These are phyloP conservation scores for Phortica magna DNA, from an alignment of 2,888 invertebrate genomes.

Conservation along the genomic window DNA sequence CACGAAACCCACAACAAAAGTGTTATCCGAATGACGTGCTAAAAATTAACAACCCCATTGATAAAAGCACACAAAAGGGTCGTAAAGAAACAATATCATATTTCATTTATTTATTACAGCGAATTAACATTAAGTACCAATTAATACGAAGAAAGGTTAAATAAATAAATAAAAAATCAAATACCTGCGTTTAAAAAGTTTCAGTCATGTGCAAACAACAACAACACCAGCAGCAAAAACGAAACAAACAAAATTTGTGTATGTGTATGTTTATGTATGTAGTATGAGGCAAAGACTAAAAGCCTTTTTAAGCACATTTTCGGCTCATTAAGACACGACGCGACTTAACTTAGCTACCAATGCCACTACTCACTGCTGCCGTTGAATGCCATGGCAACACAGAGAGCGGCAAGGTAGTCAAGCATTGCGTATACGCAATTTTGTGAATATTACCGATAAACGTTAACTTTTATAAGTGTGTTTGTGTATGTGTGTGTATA, in stretches of 20 bases:
- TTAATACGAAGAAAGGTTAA: slow-evolving; percentile 50
- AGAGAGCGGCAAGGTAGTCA: not conserved
- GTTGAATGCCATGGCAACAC: not conserved
- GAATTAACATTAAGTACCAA: slow-evolving; percentile 68
- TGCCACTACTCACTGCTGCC: not conserved
- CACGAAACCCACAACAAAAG: not conserved
- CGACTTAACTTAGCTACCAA: slow-evolving; percentile 38
- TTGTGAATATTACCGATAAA: slow-evolving; percentile 58
- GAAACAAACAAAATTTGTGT: not conserved
- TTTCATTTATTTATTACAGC: slow-evolving; percentile 69
- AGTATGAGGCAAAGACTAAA: slow-evolving; percentile 3
- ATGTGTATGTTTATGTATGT: too few species aligned
- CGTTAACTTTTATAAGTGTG: not conserved
- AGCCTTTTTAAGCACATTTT: slow-evolving; percentile 26
- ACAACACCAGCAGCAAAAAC: not conserved
- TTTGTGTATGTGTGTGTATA: not conserved
- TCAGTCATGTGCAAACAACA: not conserved
- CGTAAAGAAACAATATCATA: slow-evolving; percentile 49
- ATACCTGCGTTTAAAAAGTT: slow-evolving; percentile 1
- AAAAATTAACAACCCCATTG: slow-evolving; percentile 61
- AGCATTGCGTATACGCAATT: slow-evolving; percentile 60
- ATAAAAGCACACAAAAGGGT: slow-evolving; percentile 38
- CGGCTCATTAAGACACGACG: slow-evolving; percentile 38
- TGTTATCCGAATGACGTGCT: slow-evolving; percentile 54
- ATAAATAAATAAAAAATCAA: not conserved